Conservation (phyloP, 2,888 invertebrate species). For the Eupithecia pulchellata region DNA sequence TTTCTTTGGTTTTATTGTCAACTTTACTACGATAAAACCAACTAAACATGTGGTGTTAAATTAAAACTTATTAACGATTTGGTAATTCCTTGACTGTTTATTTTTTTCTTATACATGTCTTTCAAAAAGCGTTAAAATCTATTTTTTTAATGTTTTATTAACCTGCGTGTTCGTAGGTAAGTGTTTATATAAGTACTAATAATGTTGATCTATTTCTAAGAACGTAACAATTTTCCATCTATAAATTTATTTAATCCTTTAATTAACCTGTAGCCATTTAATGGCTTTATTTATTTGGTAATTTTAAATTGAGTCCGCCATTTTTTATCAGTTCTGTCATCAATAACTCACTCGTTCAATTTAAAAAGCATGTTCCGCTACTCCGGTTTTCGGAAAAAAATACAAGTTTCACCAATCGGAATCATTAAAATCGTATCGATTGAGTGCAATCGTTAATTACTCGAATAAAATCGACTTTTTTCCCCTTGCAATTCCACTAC, state of each 20-base stretch:
- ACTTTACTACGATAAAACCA: too few relatives aligned
- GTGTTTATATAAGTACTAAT: too few relatives aligned
- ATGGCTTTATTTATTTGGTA: background rate
- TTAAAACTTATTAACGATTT: slow-evolving; percentile 42
- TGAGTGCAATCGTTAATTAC: slow-evolving; percentile 67
- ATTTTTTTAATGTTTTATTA: too few relatives aligned
- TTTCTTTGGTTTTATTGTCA: slow-evolving; percentile 48
- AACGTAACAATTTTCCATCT: too few relatives aligned
- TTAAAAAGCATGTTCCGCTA: slow-evolving; percentile 48
- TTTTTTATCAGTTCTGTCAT: slow-evolving; percentile 25
- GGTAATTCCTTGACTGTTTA: too few relatives aligned
- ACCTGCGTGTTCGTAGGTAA: too few relatives aligned
- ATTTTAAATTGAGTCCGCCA: slow-evolving; percentile 10
- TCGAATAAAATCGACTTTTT: slow-evolving; percentile 41
- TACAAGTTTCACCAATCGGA: slow-evolving; percentile 64
- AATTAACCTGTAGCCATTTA: background rate
- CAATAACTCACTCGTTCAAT: slow-evolving; percentile 47
- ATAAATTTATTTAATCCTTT: background rate
- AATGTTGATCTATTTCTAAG: too few relatives aligned
- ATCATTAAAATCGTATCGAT: slow-evolving; percentile 65
- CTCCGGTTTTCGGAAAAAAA: slow-evolving; percentile 49
- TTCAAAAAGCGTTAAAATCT: too few relatives aligned
- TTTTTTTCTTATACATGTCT: too few relatives aligned
- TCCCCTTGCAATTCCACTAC: slow-evolving; percentile 54
- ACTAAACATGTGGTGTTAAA: too few relatives aligned